These are phyloP conservation scores for Sarcophaga peregrina DNA, from an alignment of 1,140 invertebrate species.

Conservation along the genomic window DNA sequence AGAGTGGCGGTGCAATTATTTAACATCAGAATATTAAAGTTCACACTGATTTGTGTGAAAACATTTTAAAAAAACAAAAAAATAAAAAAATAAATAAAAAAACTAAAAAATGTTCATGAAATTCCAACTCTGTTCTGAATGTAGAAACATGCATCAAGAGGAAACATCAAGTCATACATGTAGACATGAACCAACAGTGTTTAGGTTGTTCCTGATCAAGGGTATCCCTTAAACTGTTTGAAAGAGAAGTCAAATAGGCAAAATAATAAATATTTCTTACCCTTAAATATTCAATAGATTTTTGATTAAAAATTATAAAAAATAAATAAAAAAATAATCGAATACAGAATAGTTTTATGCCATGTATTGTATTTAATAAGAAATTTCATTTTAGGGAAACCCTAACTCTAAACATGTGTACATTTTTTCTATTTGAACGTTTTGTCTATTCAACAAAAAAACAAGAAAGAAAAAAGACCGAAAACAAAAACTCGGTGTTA, in stretches of 20 bases:
- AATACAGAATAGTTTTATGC: no score
- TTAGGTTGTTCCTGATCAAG: neutral
- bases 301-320: no score
- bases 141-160: constrained; percentile 18
- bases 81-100: neutral
- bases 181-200: constrained; percentile 6
- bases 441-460: neutral
- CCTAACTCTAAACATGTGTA: neutral
- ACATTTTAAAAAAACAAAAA: no score
- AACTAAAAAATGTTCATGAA: neutral
- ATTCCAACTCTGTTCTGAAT: constrained; percentile 6
- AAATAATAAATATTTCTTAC: no score
- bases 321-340: no score
- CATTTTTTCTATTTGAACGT: neutral
- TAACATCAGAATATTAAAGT: no score
- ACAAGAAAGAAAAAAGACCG: no score
- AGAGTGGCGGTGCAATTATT: no score
- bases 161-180: constrained; percentile 19
- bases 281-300: no score
- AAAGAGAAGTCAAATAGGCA: no score
- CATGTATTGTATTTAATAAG: no score
- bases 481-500: neutral
- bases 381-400: neutral
- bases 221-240: neutral
- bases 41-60: neutral